Conservation (phyloP, 2,888 invertebrate genomes). For the Melipona beecheii region DNA sequence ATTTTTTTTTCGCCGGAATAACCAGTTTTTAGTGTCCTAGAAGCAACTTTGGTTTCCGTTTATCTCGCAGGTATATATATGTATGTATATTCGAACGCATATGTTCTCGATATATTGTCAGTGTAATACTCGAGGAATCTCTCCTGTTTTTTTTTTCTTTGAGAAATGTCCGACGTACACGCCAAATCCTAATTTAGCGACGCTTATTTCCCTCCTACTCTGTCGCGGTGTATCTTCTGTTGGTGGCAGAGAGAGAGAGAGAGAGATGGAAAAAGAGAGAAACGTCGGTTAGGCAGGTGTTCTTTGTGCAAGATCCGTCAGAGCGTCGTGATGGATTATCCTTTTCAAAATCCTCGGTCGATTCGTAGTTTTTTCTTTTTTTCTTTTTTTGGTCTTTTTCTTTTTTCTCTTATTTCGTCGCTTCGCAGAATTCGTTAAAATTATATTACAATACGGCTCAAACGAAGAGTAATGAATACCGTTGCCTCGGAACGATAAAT, state of each 20-base stretch:
- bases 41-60: neutral
- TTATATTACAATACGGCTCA: slow-evolving; percentile 70
- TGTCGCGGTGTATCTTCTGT: slow-evolving; percentile 1
- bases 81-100: neutral
- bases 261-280: slow-evolving; percentile 17
- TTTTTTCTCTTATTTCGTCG: slow-evolving; percentile 44
- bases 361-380: slow-evolving; percentile 42
- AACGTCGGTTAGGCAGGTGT: slow-evolving; percentile 63
- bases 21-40: neutral
- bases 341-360: slow-evolving; percentile 65
- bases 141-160: neutral
- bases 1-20: neutral
- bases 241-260: slow-evolving; percentile 3
- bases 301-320: slow-evolving; percentile 71
- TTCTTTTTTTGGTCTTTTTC: too few species aligned
- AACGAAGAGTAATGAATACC: slow-evolving; percentile 70
- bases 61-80: neutral
- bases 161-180: slow-evolving; percentile 39
- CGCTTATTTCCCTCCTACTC: slow-evolving; percentile 10
- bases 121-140: slow-evolving; percentile 42
- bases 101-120: slow-evolving; percentile 33
- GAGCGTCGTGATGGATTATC: slow-evolving; percentile 67
- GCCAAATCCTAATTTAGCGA: slow-evolving; percentile 66
- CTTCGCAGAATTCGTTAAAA: slow-evolving; percentile 67
- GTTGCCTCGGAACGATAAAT: slow-evolving; percentile 36